Evolutionary conservation across 2,797 vertebrate species (phyloP), one percentile per base, ranked within the genome.

Genomic region (Premnoplex brunnescens): DNA sequence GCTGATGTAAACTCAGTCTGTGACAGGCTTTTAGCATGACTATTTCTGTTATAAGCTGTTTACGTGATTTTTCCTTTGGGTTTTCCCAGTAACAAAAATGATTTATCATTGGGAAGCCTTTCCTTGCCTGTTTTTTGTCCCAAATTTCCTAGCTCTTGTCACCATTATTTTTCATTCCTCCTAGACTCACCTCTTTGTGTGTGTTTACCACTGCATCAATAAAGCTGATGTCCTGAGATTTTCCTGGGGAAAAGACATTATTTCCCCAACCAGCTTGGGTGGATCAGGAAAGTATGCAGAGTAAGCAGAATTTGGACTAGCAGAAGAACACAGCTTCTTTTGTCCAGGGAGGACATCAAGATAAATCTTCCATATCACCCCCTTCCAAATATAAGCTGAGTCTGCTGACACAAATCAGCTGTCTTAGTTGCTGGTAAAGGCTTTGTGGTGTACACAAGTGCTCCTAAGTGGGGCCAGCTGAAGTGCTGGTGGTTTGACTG

Each of bases 331-430:
- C 26, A 67, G 67, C 56, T 89, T 82, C 69, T 87, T 93, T 90
- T 66, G 79, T 82, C 91, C 77, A 23, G 44, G 41, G 71, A 80
- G 36, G 60, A 89, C 71, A 87, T 80, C 28, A 67, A 89, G 60
- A 94, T 80, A 93, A 94, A 94, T 96, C 81, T 95, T 93, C 34
- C 67, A 82, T 76, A 89, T 85, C 27, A 28, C 19, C 4, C 39
- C 28, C 24, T 72, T 91, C 73, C 64, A 93, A 62, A 78, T 73
- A 67, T 14, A 68, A 84, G 67, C 56, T 68, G 71, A 93, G n/a
- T 74, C 63, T 73, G 63, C 67, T 89, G 78, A 22, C 78, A 95
- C 74, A 89, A 91, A 87, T 94, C 86, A 92, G 27, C 17, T 68
- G 71, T 46, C 7, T 79, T 49, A 92, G 67, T 59, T 91, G 80